phyloP scores from a whole-genome alignment of 2,797 vertebrate genomes.

The Odontamblyopus lacepedii region DNA sequence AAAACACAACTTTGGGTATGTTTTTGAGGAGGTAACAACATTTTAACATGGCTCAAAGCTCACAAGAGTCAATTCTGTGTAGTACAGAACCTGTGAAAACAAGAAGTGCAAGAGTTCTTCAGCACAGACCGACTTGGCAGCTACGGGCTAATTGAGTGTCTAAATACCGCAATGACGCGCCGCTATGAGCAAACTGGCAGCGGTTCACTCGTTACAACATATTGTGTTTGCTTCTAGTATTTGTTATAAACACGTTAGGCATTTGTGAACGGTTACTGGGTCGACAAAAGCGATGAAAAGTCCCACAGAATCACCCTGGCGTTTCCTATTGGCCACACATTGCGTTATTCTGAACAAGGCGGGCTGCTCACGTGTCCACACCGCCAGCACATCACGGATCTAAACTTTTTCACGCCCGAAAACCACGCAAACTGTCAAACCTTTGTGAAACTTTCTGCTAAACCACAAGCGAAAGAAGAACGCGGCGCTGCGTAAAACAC shows the following conservation, averaged over 20 bases:
- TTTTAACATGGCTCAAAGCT: too few species aligned
- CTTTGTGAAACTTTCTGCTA: slow-evolving; percentile 1
- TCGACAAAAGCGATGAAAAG: neutral
- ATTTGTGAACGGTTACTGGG: neutral
- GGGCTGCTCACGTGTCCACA: slow-evolving; percentile 7
- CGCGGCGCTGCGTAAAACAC: neutral
- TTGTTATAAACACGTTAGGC: neutral
- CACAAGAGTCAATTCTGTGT: too few species aligned
- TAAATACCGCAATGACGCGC: neutral
- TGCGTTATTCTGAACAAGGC: slow-evolving; percentile 2
- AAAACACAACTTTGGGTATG: too few species aligned
- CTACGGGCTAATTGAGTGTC: neutral
- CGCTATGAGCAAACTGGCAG: neutral
- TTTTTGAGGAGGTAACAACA: too few species aligned
- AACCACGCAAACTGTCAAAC: neutral
- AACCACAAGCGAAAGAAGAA: neutral
- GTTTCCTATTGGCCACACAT: neutral
- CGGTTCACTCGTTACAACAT: too few species aligned
- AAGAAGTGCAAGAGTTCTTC: too few species aligned
- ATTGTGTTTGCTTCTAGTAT: too few species aligned
- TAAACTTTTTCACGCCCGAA: neutral
- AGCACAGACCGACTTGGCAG: neutral
- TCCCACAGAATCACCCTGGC: neutral
- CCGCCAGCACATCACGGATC: neutral
- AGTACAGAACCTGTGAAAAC: too few species aligned